These are phyloP conservation scores for Agrochola lota DNA, from an alignment of 2,888 invertebrate genomes.

Conservation along the genomic window DNA sequence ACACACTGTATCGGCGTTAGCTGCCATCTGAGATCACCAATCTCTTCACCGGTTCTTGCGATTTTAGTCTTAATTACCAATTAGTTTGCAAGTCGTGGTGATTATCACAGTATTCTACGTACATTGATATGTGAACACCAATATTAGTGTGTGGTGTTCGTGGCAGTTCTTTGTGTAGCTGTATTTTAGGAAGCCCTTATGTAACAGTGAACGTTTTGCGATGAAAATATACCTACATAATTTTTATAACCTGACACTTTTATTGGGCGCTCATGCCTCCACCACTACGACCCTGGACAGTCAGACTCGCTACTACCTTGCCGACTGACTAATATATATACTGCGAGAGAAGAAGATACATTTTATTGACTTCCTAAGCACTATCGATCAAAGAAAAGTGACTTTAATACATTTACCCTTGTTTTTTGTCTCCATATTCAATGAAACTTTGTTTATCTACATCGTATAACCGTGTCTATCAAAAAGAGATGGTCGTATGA, in stretches of 20 bases:
- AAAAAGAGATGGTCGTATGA: constrained; percentile 14
- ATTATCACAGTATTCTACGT: background rate
- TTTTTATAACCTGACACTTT: background rate
- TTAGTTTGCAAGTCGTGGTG: background rate
- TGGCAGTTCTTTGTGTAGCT: background rate
- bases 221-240: background rate
- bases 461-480: constrained; percentile 21
- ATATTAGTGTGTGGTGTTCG: background rate
- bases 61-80: background rate
- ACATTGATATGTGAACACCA: constrained; percentile 10
- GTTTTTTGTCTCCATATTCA: constrained; percentile 20
- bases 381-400: constrained; percentile 9
- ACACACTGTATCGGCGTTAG: background rate
- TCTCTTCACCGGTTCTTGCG: background rate
- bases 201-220: background rate
- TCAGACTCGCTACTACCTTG: background rate
- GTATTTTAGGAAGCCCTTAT: background rate
- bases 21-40: background rate
- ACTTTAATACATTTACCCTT: constrained; percentile 28
- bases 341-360: background rate
- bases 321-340: background rate
- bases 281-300: background rate
- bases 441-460: constrained; percentile 40
- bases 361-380: constrained; percentile 2
- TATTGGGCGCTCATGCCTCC: background rate